These are phyloP conservation scores for Scrobipalpa costella DNA, from an alignment of 2,888 invertebrate species.

Conservation along the genomic window DNA sequence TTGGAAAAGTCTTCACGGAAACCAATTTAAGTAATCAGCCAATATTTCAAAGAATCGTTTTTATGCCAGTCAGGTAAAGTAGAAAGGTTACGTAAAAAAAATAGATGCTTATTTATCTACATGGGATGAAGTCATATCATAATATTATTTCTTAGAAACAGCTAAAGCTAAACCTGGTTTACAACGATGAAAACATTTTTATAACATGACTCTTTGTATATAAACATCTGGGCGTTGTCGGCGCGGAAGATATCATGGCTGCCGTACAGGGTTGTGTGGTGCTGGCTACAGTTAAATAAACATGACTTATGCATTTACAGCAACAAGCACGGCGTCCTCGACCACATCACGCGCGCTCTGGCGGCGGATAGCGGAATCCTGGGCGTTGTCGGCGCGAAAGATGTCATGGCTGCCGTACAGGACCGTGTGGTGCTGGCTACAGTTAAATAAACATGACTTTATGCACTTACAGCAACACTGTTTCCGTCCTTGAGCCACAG, in stretches of 20 bases:
- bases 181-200: too few relatives aligned
- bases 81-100: too few relatives aligned
- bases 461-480: constrained; percentile 87
- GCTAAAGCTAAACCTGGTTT: too few relatives aligned
- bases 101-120: too few relatives aligned
- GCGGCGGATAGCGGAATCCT: constrained; percentile 90
- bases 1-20: too few relatives aligned
- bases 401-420: constrained; percentile 92
- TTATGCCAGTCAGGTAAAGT: too few relatives aligned
- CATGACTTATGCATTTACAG: constrained; percentile 78
- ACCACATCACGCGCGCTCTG: constrained; percentile 92
- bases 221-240: constrained; percentile 90
- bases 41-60: too few relatives aligned
- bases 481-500: constrained; percentile 89
- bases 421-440: constrained; percentile 92
- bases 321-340: constrained; percentile 91
- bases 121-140: too few relatives aligned
- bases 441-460: constrained; percentile 67
- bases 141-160: too few relatives aligned
- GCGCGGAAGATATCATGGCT: constrained; percentile 94
- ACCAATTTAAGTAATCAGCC: too few relatives aligned
- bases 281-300: constrained; percentile 89
- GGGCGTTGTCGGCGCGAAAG: constrained; percentile 91
- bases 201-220: too few relatives aligned
- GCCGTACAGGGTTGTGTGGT: constrained; percentile 89